Evolutionary conservation across 2,113 vertebrate species (phyloP).

Genomic region (Poecile atricapillus): DNA sequence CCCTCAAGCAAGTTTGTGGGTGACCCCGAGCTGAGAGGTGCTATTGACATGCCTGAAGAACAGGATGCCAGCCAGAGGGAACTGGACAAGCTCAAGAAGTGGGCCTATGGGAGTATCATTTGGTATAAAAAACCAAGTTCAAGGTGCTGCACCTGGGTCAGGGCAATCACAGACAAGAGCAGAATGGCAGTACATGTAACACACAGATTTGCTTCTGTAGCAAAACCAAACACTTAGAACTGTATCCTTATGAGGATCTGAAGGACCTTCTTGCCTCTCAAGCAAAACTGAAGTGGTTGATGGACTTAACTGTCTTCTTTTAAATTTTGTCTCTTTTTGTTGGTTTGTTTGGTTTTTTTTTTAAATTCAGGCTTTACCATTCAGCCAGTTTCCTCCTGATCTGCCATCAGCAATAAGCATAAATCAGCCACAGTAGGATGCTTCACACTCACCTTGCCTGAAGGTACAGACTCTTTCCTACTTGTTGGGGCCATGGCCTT

Average conservation of each 20-base stretch:
- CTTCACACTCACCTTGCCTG: background rate
- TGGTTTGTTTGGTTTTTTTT: too few species aligned
- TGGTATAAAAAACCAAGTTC: background rate
- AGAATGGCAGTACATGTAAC: background rate
- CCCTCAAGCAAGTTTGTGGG: background rate
- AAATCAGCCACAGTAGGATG: background rate
- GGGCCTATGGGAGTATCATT: background rate
- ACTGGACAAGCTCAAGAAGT: background rate
- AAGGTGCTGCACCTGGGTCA: background rate
- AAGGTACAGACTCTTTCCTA: background rate
- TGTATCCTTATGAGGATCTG: background rate
- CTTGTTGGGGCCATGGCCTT: background rate
- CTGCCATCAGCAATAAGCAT: background rate
- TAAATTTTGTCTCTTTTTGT: too few species aligned
- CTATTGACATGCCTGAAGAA: background rate
- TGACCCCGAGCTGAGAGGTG: background rate
- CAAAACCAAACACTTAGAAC: background rate
- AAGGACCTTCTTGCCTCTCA: background rate
- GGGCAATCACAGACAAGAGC: background rate
- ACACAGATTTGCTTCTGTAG: background rate
- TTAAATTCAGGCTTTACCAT: background rate
- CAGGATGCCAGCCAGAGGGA: background rate
- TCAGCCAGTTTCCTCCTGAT: background rate
- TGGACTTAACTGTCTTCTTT: background rate
- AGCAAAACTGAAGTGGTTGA: background rate